Evolutionary conservation across 2,888 invertebrate genomes (phyloP), one percentile per base, ranked within the genome.

Genomic region (Neocrepidodera transversa): DNA sequence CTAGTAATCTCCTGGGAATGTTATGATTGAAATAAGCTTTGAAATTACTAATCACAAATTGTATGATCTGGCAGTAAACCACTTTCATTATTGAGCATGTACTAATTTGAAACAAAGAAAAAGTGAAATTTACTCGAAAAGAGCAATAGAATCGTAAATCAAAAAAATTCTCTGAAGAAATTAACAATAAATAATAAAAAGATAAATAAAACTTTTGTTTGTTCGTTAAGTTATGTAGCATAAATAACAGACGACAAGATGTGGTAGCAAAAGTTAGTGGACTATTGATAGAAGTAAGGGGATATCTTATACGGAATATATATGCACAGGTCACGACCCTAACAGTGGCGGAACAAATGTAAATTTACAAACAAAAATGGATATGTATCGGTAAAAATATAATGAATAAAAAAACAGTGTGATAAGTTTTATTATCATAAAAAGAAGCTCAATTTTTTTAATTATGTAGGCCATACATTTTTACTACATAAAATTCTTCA

Each of bases 261-360:
- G 38, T 54, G 48, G 52, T 56, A 60, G 60, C 48, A 52, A 28
- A 18, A 56, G 56, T 57, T 53, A 48, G 50, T 60, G 60, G 54
- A 45, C 60, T 54, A 51, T 60, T 60, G 53, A 63, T 49, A 57
- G 54, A n/a, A 48, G 51, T 54, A 40, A 43, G 30, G 43, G 54
- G 49, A 60, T 57, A 56, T 57, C 54, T 60, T 51, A 58, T 63
- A 50, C 36, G 35, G 51, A 56, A 52, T 54, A 60, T 52, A 55
- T 43, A 32, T 32, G 52, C 52, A 45, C 32, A 23, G 56, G 58
- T 64, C 58, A 49, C 53, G 56, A 53, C 58, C 60, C 48, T 51
- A 20, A 18, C 36, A 40, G 47, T 45, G 35, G 52, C 48, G 52
- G 40, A 36, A 35, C 8, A 17, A 5, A 16, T 7, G 20, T 40